Conservation (phyloP, 2,113 vertebrate genomes). For the Spea multiplicata region DNA sequence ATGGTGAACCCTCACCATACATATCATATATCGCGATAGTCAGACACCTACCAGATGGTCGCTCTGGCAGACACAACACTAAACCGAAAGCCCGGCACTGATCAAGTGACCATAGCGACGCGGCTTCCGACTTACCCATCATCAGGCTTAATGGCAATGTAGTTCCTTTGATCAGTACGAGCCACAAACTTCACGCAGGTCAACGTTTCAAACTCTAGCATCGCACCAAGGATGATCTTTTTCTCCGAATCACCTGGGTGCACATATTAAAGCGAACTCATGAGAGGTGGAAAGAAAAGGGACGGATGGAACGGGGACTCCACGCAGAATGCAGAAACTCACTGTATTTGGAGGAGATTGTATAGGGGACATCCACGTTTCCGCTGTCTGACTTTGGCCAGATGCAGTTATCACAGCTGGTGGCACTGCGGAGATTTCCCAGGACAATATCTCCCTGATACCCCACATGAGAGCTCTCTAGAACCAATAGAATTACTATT, state of each 20-base stretch:
- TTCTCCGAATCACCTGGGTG: background rate
- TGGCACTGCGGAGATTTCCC: conserved; percentile 57
- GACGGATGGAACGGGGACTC: background rate
- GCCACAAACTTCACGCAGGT: conserved; percentile 9
- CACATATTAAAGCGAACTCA: conserved; percentile 14
- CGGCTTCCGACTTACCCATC: background rate
- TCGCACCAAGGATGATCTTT: conserved; percentile 23
- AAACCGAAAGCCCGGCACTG: too few species aligned
- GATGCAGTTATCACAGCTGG: conserved; percentile 61
- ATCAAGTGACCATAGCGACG: too few species aligned
- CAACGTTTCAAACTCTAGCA: conserved; percentile 5
- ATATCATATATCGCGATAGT: too few species aligned
- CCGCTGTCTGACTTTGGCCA: conserved; percentile 67
- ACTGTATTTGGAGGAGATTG: conserved; percentile 62
- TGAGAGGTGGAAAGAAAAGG: background rate
- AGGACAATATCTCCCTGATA: conserved; percentile 53
- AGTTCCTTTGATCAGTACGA: conserved; percentile 10
- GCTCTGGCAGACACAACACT: too few species aligned
- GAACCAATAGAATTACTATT: background rate
- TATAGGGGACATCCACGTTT: conserved; percentile 65
- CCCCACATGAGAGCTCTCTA: background rate
- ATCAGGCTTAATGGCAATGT: background rate
- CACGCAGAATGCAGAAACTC: conserved; percentile 7
- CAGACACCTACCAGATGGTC: too few species aligned
- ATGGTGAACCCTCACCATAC: too few species aligned